Evolutionary conservation across 2,797 vertebrate genomes (phyloP), one percentile per base, ranked within the genome.

Genomic region (Gadopsis marmoratus): DNA sequence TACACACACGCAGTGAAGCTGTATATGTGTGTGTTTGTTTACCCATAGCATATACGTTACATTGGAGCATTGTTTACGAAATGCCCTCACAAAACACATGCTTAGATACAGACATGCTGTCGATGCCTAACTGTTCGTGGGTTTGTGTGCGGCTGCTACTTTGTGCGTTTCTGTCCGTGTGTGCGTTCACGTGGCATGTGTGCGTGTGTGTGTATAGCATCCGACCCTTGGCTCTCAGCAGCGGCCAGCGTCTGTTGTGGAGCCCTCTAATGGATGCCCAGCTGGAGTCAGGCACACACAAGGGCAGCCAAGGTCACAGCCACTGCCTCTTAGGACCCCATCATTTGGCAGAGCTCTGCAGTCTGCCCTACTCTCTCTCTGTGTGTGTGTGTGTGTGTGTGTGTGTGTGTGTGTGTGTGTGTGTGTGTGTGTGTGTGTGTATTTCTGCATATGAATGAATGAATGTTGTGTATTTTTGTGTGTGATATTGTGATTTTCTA

Each of bases 261-360:
- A 91, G 91, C 83, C 91, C 92, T 93, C 90, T 93, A 94, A 95
- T 95, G 92, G 95, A 93, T 29, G 88, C 92, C 91, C 90, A 94
- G 92, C 92, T 94, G 92, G 94, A 95, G 90, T 90, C 85, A 85
- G 87, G 86, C 92, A 83, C 84, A 91, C 88, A 87, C 91, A 95
- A 93, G 91, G 93, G 93, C 94, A 94, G 92, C 88, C 94, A 94
- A 95, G 93, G 93, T 93, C 93, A 94, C 61, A 87, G 80, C 82
- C 82, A 74, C 72, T 84, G 90, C 91, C 89, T 90, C 91, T 79
- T 35, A 90, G 91, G 92, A 92, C 90, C 89, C 88, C 87, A 85
- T 92, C 91, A 87, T 90, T 92, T 94, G 93, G 91, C 92, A 91
- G 76, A 88, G 89, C 69, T 64, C 51, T 74, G 82, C 79, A 88